These are phyloP conservation scores for Lipotes vexillifer DNA, from an alignment of 2,113 vertebrate genomes.

Conservation along the genomic window DNA sequence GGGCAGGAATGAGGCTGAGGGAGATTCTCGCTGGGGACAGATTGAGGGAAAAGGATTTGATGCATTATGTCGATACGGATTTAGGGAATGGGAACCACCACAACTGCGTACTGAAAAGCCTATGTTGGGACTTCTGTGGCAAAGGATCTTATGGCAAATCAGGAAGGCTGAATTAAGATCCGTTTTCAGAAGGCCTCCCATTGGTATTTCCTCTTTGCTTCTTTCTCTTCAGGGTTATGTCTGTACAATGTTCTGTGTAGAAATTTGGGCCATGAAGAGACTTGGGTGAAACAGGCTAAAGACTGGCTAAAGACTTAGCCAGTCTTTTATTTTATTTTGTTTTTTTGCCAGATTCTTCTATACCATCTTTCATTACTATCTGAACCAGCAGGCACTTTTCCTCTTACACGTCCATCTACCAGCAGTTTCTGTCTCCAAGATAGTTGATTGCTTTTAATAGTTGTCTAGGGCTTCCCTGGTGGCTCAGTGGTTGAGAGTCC, in stretches of 20 bases:
- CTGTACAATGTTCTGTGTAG: conserved; percentile 26
- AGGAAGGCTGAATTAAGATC: conserved; percentile 41
- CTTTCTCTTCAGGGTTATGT: conserved; percentile 49
- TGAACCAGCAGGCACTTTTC: conserved; percentile 33
- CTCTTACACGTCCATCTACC: background rate
- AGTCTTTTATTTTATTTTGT: background rate
- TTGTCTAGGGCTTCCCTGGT: background rate
- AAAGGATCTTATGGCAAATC: conserved; percentile 25
- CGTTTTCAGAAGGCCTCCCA: conserved; percentile 33
- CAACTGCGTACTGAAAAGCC: background rate
- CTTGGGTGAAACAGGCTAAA: background rate
- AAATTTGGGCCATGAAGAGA: background rate
- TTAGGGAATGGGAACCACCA: conserved; percentile 35
- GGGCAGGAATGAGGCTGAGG: conserved; percentile 52
- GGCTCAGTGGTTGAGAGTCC: no score
- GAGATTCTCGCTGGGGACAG: conserved; percentile 71
- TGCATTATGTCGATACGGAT: conserved; percentile 48
- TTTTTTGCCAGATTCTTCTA: background rate
- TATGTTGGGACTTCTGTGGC: conserved; percentile 26
- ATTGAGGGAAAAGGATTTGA: conserved; percentile 68
- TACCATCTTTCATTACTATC: conserved; percentile 16
- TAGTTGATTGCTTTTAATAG: background rate
- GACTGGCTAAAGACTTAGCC: conserved; percentile 1
- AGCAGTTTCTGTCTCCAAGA: background rate
- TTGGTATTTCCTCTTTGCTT: conserved; percentile 59